Base-by-base conservation (phyloP, 2,113 vertebrate species). In the Lycaon pictus region DNA sequence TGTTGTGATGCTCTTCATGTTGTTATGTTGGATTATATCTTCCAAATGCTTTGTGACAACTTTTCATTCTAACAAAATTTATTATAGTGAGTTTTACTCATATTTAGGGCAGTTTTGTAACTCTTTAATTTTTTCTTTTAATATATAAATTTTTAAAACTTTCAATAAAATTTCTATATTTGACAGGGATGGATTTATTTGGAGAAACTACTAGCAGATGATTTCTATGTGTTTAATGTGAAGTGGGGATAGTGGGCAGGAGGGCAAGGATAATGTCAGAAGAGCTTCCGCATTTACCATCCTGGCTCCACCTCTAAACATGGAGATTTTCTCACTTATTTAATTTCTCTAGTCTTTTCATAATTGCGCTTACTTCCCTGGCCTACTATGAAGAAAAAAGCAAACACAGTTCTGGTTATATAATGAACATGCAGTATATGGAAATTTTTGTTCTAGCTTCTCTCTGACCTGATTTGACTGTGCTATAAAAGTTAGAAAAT, bases 401-500 rank as follows among this genome's bases (percentile, higher is more conserved):
- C 35, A 79, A 95, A 20, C 56, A 37, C 19, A 81, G 29, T 55
- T 23, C 37, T 96, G n/a, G 23, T 81, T 79, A 55, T 27, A 35
- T 71, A 93, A 83, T 13, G 22, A 93, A 32, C 13, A 53, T 58
- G 11, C 11, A 58, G 43, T 65, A 7, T 56, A n/a, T 67, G 48
- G 29, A 89, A 88, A 37, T 87, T 93, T 53, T 91, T 10, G 2
- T 86, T 88, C 4, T 84, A 65, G 20, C 27, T 96, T 96, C 88
- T 48, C 35, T 88, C 58, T 97, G 43, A 95, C 32, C 32, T 81
- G 35, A 55, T 69, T 83, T 96, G 77, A 90, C 35, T 87, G 19
- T 77, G 56, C 29, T 27, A 23, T 67, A 51, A 86, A 77, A 95
- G 29, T 84, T 93, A 97, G 63, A 58, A 95, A 96, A 92, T 82